A percentile compares a stretch with the other conserved stretches of the same genome.
Evolutionary conservation across 2,113 vertebrate species (phyloP).

Genomic region (Crotalus tigris): DNA sequence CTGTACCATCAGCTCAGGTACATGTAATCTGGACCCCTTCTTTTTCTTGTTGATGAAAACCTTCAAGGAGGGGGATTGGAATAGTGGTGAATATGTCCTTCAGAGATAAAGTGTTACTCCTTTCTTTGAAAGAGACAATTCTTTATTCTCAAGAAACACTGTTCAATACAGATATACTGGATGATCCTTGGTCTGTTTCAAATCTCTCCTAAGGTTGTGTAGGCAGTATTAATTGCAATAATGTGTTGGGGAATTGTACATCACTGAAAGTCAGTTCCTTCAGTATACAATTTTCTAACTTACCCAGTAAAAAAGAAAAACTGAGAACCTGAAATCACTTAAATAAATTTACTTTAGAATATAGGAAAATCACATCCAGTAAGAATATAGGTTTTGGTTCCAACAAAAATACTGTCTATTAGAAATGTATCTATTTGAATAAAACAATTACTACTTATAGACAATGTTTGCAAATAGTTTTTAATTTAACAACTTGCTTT

Average conservation of each 20-base stretch:
- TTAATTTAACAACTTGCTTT: slow-evolving; percentile 2
- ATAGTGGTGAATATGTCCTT: not conserved
- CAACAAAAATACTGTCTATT: not conserved
- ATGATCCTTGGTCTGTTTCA: not conserved
- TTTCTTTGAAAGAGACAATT: not conserved
- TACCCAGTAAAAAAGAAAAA: not conserved
- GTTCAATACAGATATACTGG: not conserved
- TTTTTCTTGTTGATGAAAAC: not conserved
- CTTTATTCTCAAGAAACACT: not conserved
- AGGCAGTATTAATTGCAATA: not conserved
- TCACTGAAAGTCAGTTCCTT: not conserved
- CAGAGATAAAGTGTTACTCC: not conserved
- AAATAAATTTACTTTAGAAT: not conserved
- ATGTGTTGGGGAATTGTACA: not conserved
- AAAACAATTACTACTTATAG: not conserved
- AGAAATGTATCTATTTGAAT: not conserved
- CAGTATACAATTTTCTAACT: not conserved
- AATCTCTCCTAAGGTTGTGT: not conserved
- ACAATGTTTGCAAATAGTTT: not conserved
- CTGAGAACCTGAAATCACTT: not conserved
- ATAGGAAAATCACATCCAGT: not conserved
- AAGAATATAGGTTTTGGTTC: not conserved
- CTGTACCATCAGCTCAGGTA: not conserved
- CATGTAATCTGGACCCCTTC: not conserved
- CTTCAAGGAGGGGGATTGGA: not conserved